These are phyloP conservation scores for Tolypeutes matacus DNA, from an alignment of 2,797 vertebrate species.

Conservation along the genomic window DNA sequence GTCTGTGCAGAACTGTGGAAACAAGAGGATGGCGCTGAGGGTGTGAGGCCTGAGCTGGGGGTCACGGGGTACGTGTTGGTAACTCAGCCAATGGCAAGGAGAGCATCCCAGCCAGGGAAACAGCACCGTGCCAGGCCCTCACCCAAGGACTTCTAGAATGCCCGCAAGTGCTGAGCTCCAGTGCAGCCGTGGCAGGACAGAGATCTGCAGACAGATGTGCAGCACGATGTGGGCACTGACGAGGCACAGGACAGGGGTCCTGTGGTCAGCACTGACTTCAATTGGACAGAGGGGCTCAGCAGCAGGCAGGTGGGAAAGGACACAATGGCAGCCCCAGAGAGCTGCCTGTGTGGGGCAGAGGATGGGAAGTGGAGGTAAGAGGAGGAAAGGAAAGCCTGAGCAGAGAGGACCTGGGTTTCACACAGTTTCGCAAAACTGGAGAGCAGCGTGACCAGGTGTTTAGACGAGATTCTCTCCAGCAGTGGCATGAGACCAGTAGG, in stretches of 20 bases:
- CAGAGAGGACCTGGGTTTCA: no score
- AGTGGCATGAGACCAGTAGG: not conserved
- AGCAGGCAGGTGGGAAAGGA: not conserved
- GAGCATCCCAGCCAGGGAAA: not conserved
- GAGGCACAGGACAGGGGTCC: not conserved
- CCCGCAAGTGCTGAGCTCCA: not conserved
- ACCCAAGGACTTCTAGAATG: accelerated
- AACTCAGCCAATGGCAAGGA: not conserved
- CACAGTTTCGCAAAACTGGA: no score
- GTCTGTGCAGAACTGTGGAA: not conserved
- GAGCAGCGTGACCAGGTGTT: no score
- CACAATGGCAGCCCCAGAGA: no score
- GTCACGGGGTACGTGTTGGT: accelerated
- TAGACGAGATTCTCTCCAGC: no score
- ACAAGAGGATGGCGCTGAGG: not conserved
- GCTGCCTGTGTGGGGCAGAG: not conserved
- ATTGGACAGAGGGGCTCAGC: not conserved
- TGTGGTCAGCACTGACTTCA: not conserved
- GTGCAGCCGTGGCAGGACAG: not conserved
- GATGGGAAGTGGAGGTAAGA: not conserved
- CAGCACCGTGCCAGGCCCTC: accelerated
- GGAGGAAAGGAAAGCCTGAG: not conserved
- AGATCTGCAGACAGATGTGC: not conserved
- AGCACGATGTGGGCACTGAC: no score
- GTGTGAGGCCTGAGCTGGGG: not conserved